Evolutionary conservation across 53 echinoderm and acorn worm species (phyloP).

Genomic region (Echinometra lucunter): DNA sequence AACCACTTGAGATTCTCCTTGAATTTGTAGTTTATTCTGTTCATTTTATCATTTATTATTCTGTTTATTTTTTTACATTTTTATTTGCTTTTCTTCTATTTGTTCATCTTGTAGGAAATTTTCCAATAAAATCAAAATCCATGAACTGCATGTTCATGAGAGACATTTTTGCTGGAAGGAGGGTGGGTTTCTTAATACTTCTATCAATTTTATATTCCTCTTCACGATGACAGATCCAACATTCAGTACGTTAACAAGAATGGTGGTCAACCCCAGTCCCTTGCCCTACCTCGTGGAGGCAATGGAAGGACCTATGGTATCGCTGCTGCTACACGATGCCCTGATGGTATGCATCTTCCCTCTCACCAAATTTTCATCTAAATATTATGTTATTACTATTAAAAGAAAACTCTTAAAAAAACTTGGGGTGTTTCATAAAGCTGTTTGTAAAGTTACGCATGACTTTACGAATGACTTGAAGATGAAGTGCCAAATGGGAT

Average conservation of each 20-base stretch:
- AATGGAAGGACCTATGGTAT: constrained; percentile 84
- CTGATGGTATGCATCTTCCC: constrained; percentile 74
- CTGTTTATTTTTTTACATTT: background rate
- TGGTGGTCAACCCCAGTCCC: constrained; percentile 75
- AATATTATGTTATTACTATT: background rate
- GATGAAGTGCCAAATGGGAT: too few species aligned
- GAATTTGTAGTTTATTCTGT: too few species aligned
- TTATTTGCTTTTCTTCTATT: background rate
- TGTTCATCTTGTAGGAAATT: too few species aligned
- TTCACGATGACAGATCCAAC: constrained; percentile 68
- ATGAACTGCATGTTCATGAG: background rate
- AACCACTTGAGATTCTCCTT: too few species aligned
- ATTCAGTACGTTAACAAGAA: constrained; percentile 90
- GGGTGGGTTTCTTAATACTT: background rate
- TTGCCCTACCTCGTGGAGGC: constrained; percentile 82
- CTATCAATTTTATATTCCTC: background rate
- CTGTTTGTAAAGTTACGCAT: too few species aligned
- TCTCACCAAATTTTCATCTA: background rate
- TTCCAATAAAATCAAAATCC: background rate
- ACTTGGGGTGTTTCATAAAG: too few species aligned
- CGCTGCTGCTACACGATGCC: constrained; percentile 79
- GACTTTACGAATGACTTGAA: too few species aligned
- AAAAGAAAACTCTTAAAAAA: too few species aligned
- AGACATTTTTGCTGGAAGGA: too few species aligned
- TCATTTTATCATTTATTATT: too few species aligned